Percentiles rank a stretch among this genome's conserved stretches.
phyloP scores from a whole-genome alignment of 2,113 vertebrate species.

The Ammodytes marinus region DNA sequence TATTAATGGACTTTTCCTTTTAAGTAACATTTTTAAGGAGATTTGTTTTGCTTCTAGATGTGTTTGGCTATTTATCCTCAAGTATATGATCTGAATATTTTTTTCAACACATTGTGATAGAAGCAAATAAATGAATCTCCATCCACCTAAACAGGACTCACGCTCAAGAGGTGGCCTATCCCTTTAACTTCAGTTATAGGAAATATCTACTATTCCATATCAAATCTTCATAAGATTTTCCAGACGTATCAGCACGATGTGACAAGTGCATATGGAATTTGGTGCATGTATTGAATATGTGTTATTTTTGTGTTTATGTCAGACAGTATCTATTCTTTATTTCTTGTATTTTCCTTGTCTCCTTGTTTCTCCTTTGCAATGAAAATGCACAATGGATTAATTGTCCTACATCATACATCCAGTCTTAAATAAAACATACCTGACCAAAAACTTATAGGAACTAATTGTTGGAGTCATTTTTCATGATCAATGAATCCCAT shows the following conservation, averaged over 20 bases:
- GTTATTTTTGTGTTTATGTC: too few species aligned
- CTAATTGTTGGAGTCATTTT: constrained; percentile 33
- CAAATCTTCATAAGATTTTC: too few species aligned
- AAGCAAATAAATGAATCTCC: constrained; percentile 1
- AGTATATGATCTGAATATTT: neutral
- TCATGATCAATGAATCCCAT: constrained; percentile 38
- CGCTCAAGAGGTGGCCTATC: neutral
- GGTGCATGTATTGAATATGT: too few species aligned
- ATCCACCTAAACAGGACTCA: neutral
- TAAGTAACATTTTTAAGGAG: neutral
- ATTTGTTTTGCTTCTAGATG: neutral
- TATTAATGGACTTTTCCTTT: neutral
- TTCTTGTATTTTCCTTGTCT: too few species aligned
- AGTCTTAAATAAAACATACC: too few species aligned
- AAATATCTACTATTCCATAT: neutral
- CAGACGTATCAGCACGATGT: too few species aligned
- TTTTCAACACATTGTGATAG: neutral
- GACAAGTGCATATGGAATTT: too few species aligned
- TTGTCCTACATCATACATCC: too few species aligned
- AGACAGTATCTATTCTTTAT: too few species aligned
- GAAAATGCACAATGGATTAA: too few species aligned
- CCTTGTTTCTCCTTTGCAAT: too few species aligned
- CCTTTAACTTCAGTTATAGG: constrained; percentile 22
- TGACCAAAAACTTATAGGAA: constrained; percentile 1
- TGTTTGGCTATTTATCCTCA: neutral